Conservation (phyloP, 2,797 vertebrate species). For the Microctenopoma lineatum region DNA sequence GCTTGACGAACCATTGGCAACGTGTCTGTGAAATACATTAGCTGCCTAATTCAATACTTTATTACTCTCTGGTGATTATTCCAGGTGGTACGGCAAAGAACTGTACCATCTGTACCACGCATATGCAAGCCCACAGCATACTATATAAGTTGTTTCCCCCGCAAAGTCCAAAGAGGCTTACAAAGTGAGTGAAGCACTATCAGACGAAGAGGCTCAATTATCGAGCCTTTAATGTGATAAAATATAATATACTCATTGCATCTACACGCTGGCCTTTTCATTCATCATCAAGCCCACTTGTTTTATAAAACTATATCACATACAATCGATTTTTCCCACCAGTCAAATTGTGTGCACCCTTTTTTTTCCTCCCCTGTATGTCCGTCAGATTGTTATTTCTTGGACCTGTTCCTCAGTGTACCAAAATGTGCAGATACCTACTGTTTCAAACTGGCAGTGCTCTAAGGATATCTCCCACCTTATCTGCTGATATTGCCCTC, state of each 20-base stretch:
- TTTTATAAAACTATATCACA: conserved; percentile 73
- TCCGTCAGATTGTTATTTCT: conserved; percentile 22
- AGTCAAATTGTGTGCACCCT: conserved; percentile 41
- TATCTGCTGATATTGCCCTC: conserved; percentile 40
- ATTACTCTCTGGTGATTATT: conserved; percentile 48
- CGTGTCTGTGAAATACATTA: conserved; percentile 48
- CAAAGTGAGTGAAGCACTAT: conserved; percentile 56
- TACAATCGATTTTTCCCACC: conserved; percentile 68
- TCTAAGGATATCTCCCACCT: conserved; percentile 51
- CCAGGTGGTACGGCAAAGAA: conserved; percentile 9
- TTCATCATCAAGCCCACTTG: conserved; percentile 50
- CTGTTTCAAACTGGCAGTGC: conserved; percentile 63
- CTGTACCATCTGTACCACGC: conserved; percentile 33
- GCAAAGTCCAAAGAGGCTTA: conserved; percentile 52
- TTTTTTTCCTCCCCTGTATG: neutral
- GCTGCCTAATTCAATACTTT: conserved; percentile 55
- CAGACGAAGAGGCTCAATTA: conserved; percentile 62
- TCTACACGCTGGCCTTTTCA: conserved; percentile 34
- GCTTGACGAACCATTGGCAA: conserved; percentile 32
- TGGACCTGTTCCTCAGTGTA: conserved; percentile 23
- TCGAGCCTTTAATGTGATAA: conserved; percentile 57
- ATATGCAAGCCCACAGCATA: conserved; percentile 26
- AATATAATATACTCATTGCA: conserved; percentile 56
- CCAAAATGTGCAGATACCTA: conserved; percentile 44
- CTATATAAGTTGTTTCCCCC: conserved; percentile 27